Conservation (phyloP, 2,888 invertebrate genomes). For the Scotopteryx bipunctaria region DNA sequence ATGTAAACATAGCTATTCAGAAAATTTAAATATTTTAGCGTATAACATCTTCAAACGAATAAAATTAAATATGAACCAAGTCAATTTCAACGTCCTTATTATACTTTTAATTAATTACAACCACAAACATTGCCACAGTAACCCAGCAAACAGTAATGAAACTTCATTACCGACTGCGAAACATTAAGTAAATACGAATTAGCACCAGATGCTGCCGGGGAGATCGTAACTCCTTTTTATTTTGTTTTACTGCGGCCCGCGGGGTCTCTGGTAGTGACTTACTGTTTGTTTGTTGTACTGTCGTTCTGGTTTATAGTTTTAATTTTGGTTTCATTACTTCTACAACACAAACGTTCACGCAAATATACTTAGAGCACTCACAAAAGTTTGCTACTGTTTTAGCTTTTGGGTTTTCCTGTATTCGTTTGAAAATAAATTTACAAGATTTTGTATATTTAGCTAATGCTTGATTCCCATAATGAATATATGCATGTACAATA, state of each 20-base stretch:
- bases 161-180: conserved; percentile 33
- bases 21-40: too few species aligned
- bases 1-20: not conserved
- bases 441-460: too few species aligned
- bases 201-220: conserved; percentile 34
- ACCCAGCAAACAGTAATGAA: conserved; percentile 31
- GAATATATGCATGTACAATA: too few species aligned
- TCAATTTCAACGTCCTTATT: too few species aligned
- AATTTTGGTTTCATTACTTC: conserved; percentile 8
- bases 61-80: too few species aligned
- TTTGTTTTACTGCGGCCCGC: conserved; percentile 36
- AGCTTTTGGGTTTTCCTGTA: too few species aligned
- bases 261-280: conserved; percentile 28
- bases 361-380: too few species aligned
- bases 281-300: conserved; percentile 35
- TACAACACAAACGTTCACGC: not conserved
- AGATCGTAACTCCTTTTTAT: conserved; percentile 43
- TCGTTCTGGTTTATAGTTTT: conserved; percentile 30
- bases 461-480: too few species aligned
- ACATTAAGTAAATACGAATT: conserved; percentile 37
- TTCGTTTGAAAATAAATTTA: too few species aligned
- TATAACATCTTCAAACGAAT: too few species aligned
- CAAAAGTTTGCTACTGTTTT: too few species aligned
- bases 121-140: conserved; percentile 19
- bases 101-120: conserved; percentile 17